Percentiles rank a stretch among this genome's conserved stretches.
These are phyloP conservation scores for Chelonia mydas DNA, from an alignment of 2,797 vertebrate genomes.

Conservation along the genomic window DNA sequence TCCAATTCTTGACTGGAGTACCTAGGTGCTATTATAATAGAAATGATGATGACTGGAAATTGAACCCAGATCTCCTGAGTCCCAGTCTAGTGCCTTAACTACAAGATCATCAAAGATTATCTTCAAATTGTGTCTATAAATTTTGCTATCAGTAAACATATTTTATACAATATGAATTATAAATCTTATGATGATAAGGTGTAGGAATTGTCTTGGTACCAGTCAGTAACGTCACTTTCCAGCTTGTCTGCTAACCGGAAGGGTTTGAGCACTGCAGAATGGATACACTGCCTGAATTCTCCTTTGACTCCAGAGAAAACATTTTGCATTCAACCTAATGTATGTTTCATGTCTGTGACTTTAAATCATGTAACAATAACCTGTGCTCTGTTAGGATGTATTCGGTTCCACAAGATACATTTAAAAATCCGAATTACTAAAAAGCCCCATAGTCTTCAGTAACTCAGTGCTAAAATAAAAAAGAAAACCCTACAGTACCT, in stretches of 20 bases:
- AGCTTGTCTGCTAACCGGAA: not conserved
- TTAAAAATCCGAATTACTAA: slow-evolving; percentile 37
- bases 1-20: not conserved
- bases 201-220: not conserved
- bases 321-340: slow-evolving; percentile 5
- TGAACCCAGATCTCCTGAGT: too few relatives aligned
- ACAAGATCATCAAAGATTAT: not conserved
- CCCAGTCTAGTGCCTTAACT: not conserved
- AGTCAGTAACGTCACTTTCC: not conserved
- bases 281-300: slow-evolving; percentile 9
- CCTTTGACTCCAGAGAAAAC: not conserved
- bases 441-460: not conserved
- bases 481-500: not conserved
- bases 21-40: not conserved
- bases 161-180: not conserved
- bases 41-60: not conserved
- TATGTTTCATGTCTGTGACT: slow-evolving; percentile 48
- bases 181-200: not conserved
- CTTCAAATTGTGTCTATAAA: not conserved
- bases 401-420: slow-evolving; percentile 20
- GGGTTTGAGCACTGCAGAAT: slow-evolving; percentile 12
- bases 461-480: not conserved
- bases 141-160: not conserved
- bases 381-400: not conserved
- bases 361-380: slow-evolving; percentile 8